These are phyloP conservation scores for Paragorgia papillata DNA, from an alignment of 92 coral and sea anemone species.

Conservation along the genomic window DNA sequence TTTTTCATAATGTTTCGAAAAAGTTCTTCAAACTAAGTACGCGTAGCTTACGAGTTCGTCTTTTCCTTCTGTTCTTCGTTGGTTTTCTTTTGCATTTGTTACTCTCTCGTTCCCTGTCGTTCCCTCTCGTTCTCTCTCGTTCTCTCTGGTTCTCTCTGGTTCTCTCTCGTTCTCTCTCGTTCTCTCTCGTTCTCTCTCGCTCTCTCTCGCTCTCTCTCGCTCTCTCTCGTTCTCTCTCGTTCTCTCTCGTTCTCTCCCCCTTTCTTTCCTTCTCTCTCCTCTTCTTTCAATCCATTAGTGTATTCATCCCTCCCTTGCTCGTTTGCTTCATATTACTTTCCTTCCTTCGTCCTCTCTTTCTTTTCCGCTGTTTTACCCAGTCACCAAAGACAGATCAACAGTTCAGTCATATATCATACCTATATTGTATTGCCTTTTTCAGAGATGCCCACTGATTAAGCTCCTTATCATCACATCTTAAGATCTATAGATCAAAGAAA, in stretches of 20 bases:
- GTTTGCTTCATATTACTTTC: background rate
- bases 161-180: too few relatives aligned
- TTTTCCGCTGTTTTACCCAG: too few relatives aligned
- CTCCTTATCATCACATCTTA: conserved; percentile 80
- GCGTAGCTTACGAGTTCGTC: too few relatives aligned
- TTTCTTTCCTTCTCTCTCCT: background rate
- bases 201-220: too few relatives aligned
- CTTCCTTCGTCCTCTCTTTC: background rate
- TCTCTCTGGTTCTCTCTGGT: background rate
- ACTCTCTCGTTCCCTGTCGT: background rate
- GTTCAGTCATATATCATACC: conserved; percentile 63
- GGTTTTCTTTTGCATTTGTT: too few relatives aligned
- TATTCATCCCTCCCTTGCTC: background rate
- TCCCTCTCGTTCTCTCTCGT: background rate
- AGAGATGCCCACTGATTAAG: conserved; percentile 94
- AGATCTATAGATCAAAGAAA: conserved; percentile 54
- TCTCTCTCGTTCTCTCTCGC: background rate
- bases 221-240: background rate
- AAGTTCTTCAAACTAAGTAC: too few relatives aligned
- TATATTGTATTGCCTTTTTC: conserved; percentile 85
- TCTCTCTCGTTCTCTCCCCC: background rate
- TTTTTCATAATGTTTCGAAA: too few relatives aligned
- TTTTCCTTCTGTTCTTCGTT: too few relatives aligned
- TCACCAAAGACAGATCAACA: too few relatives aligned
- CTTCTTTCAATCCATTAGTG: background rate